Evolutionary conservation across 2,797 vertebrate species (phyloP), one percentile per base, ranked within the genome.

Genomic region (Podargus strigoides): DNA sequence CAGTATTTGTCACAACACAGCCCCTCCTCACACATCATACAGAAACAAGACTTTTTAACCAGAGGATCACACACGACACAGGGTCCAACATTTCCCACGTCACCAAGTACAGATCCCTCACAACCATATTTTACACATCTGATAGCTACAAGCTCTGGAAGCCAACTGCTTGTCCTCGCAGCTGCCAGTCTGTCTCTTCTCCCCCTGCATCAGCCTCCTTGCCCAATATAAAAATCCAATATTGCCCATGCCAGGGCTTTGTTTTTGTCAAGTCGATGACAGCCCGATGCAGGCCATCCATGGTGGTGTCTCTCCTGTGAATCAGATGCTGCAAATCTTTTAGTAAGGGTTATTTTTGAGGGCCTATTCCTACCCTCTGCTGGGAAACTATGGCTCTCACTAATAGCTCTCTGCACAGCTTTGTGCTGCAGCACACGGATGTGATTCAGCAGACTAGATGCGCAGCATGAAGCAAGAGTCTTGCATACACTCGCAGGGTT

Each of bases 11-110:
- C 83, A 77, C 44, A 42, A 24, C 0, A 9, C 22, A n/a, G 9
- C 8, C 34, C 13, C 14, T 84, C 27, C 62, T 86, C 69, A 50
- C 72, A 62, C n/a, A 70, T 64, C 32, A 36, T 41, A 46, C 34
- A 58, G 69, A 75, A 86, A 32, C 0, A 1, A 49, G 53, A 56
- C 22, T 44, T 77, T 36, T 37, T 46, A 19, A 64, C 23, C 55
- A 89, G 14, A 75, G 42, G 49, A 46, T 30, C 17, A 20, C 55
- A 69, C 12, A 7, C 2, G 2, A 21, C 37, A 23, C 42, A 22
- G 15, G 59, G 37, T 32, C 0, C 0, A 83, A 26, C 9, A 5
- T 16, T 53, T 59, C 76, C 23, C 18, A 15, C 1, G 1, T 26
- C 50, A 47, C 28, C 28, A 78, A 44, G 52, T 27, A 58, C 7